Evolutionary conservation across 2,113 vertebrate species (phyloP).

Genomic region (Xenus cinereus): DNA sequence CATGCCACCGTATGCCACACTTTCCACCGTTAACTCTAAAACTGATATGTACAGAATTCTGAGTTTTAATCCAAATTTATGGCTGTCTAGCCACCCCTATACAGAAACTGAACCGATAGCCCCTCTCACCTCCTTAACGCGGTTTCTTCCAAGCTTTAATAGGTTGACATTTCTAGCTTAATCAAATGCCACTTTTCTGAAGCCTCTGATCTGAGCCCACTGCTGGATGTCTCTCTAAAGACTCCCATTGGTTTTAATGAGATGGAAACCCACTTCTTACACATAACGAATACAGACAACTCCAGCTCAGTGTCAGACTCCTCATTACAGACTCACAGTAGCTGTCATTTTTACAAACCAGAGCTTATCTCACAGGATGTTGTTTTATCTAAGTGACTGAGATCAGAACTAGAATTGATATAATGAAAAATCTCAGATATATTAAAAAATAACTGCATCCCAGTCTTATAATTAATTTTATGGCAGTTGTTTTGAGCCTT

Average conservation of each 20-base stretch:
- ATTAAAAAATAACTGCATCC: neutral
- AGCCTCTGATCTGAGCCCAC: neutral
- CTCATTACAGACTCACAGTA: neutral
- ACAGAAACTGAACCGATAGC: neutral
- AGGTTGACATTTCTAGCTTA: neutral
- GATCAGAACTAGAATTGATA: neutral
- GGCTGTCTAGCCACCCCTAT: neutral
- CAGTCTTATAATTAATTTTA: neutral
- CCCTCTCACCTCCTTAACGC: neutral
- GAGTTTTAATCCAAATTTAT: neutral
- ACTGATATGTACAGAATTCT: neutral
- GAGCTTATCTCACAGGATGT: neutral
- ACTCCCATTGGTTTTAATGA: neutral
- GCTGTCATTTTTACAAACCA: neutral
- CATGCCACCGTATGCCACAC: accelerated
- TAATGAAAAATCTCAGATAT: neutral
- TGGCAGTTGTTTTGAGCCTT: neutral
- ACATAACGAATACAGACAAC: neutral
- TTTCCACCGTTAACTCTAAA: neutral
- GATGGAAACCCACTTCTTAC: neutral
- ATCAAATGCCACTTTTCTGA: neutral
- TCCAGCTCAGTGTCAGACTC: neutral
- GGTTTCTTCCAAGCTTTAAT: neutral
- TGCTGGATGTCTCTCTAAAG: neutral
- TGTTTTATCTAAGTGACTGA: neutral